Evolutionary conservation across 2,113 vertebrate genomes (phyloP).

Genomic region (Psettodes erumei): DNA sequence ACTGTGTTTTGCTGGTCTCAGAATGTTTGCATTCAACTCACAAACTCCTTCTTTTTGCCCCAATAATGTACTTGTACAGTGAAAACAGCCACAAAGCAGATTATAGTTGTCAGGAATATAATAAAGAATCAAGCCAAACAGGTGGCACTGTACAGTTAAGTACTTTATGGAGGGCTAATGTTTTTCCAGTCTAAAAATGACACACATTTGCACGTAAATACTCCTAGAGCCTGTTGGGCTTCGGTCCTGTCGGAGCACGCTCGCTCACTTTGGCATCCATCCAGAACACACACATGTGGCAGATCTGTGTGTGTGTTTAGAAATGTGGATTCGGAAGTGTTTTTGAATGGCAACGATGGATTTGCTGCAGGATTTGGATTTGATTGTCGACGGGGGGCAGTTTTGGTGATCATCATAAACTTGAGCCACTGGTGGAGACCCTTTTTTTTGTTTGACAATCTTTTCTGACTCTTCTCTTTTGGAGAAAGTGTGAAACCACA

Average conservation of each 20-base stretch:
- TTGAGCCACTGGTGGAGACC: background rate
- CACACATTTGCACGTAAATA: slow-evolving; percentile 44
- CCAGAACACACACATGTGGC: slow-evolving; percentile 29
- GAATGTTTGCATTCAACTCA: background rate
- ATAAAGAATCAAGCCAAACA: slow-evolving; percentile 13
- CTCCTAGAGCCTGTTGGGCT: slow-evolving; percentile 39
- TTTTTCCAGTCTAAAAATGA: slow-evolving; percentile 63
- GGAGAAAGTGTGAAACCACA: background rate
- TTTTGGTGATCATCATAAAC: background rate
- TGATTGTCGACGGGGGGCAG: background rate
- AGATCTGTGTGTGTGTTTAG: slow-evolving; percentile 23
- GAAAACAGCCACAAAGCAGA: background rate
- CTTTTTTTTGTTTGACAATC: slow-evolving; percentile 31
- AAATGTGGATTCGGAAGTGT: slow-evolving; percentile 4
- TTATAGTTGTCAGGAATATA: background rate
- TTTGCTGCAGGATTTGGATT: slow-evolving; percentile 38
- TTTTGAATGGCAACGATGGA: slow-evolving; percentile 35
- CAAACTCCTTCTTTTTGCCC: background rate
- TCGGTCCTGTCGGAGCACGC: slow-evolving; percentile 66
- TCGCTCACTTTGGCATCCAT: slow-evolving; percentile 34
- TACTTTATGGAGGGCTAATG: slow-evolving; percentile 51
- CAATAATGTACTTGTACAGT: background rate
- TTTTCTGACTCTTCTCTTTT: background rate
- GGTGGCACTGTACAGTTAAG: slow-evolving; percentile 25
- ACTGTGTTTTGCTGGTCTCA: background rate